Percentiles rank a stretch among this genome's conserved stretches.
Conservation (phyloP, 2,113 vertebrate genomes). For the Menidia beryllina region DNA sequence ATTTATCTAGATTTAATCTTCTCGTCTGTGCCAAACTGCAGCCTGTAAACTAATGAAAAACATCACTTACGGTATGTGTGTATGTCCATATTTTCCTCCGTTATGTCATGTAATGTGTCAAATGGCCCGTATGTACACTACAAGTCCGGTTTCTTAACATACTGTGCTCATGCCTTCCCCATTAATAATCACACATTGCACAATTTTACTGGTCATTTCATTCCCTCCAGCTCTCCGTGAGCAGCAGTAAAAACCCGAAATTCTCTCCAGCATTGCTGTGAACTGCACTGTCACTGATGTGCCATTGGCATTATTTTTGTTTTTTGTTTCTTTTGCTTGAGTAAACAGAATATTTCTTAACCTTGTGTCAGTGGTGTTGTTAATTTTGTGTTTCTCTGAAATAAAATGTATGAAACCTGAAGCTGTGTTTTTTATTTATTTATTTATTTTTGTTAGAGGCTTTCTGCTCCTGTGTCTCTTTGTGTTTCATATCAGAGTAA, state of each 20-base stretch:
- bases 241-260: slow-evolving; percentile 14
- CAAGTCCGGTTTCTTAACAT: slow-evolving; percentile 16
- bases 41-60: slow-evolving; percentile 35
- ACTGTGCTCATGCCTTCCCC: background rate
- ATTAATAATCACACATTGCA: slow-evolving; percentile 10
- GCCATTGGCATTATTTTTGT: slow-evolving; percentile 6
- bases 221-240: slow-evolving; percentile 23
- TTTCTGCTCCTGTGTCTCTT: background rate
- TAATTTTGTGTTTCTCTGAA: slow-evolving; percentile 68
- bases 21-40: slow-evolving; percentile 36
- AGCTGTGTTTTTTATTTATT: background rate
- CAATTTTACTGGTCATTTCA: slow-evolving; percentile 27
- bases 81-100: background rate
- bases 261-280: background rate
- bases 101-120: slow-evolving; percentile 21
- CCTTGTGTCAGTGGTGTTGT: slow-evolving; percentile 44
- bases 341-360: slow-evolving; percentile 38
- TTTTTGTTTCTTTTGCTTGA: slow-evolving; percentile 24
- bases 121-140: slow-evolving; percentile 30
- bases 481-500: background rate
- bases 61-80: slow-evolving; percentile 1
- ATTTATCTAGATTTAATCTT: slow-evolving; percentile 32
- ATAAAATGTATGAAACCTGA: slow-evolving; percentile 64
- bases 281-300: slow-evolving; percentile 4
- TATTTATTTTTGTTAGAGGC: background rate